Conservation (phyloP, 1,140 invertebrate species). For the Oedothorax gibbosus region DNA sequence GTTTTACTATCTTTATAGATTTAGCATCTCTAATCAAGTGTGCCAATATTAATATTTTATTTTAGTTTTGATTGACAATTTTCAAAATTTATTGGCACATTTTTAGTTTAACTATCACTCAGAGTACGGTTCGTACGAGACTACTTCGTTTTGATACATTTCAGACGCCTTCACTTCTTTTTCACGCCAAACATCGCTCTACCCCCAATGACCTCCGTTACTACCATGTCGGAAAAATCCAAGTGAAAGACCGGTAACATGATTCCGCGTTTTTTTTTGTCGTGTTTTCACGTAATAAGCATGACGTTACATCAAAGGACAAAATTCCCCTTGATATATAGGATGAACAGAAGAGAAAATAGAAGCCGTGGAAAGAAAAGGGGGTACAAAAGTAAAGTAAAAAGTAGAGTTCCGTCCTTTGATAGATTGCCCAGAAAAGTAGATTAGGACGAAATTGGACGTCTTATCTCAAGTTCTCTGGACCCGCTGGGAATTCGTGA, state of each 20-base stretch:
- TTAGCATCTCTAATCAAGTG: too few species aligned
- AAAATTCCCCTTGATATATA: constrained; percentile 13
- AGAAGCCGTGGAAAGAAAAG: not conserved
- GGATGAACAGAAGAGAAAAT: constrained; percentile 3
- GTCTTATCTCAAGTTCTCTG: constrained; percentile 56
- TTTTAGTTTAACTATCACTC: too few species aligned
- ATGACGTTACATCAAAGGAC: constrained; percentile 53
- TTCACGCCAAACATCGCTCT: too few species aligned
- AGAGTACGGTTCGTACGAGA: too few species aligned
- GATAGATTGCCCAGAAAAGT: constrained; percentile 58
- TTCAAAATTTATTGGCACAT: too few species aligned
- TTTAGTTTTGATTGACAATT: too few species aligned
- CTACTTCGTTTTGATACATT: too few species aligned
- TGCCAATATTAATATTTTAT: too few species aligned
- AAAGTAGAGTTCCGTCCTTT: constrained; percentile 6
- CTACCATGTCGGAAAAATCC: too few species aligned
- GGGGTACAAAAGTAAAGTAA: constrained; percentile 1
- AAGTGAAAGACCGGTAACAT: constrained; percentile 15
- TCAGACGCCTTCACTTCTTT: too few species aligned
- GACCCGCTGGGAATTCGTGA: constrained; percentile 36
- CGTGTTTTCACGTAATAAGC: constrained; percentile 41
- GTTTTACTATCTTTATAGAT: too few species aligned
- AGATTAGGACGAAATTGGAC: constrained; percentile 57
- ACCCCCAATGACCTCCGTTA: too few species aligned
- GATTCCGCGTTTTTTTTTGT: constrained; percentile 22